Evolutionary conservation across 2,888 invertebrate genomes (phyloP).

Genomic region (Tillus elongatus): DNA sequence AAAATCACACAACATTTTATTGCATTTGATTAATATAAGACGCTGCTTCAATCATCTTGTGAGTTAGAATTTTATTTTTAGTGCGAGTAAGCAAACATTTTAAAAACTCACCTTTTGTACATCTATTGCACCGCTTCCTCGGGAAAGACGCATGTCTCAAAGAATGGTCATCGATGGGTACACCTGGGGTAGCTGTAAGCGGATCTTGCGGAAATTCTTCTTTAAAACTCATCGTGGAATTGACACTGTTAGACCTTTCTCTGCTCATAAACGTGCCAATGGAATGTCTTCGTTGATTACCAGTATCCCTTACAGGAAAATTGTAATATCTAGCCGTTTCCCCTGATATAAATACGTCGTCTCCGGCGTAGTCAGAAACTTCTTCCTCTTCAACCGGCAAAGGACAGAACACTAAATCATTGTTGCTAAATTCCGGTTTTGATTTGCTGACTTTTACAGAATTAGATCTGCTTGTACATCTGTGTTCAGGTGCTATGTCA

Average conservation of each 20-base stretch:
- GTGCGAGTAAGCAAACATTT: too few relatives aligned
- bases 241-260: conserved; percentile 33
- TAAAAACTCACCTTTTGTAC: conserved; percentile 34
- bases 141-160: conserved; percentile 39
- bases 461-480: too few relatives aligned
- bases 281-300: conserved; percentile 51
- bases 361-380: conserved; percentile 27
- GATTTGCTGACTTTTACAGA: too few relatives aligned
- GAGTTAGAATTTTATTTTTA: too few relatives aligned
- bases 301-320: conserved; percentile 35
- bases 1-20: too few relatives aligned
- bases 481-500: conserved; percentile 55
- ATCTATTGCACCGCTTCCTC: conserved; percentile 37
- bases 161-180: conserved; percentile 35
- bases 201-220: conserved; percentile 33
- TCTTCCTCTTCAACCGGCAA: conserved; percentile 34
- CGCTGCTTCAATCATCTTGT: too few relatives aligned
- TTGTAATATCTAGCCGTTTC: conserved; percentile 48
- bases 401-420: conserved; percentile 32
- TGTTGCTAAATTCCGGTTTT: neutral
- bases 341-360: conserved; percentile 52
- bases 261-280: conserved; percentile 56
- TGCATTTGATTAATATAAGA: too few relatives aligned
- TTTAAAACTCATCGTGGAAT: conserved; percentile 32
- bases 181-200: conserved; percentile 16